These are phyloP conservation scores for Platichthys stellatus DNA, from an alignment of 2,113 vertebrate genomes.

Conservation along the genomic window DNA sequence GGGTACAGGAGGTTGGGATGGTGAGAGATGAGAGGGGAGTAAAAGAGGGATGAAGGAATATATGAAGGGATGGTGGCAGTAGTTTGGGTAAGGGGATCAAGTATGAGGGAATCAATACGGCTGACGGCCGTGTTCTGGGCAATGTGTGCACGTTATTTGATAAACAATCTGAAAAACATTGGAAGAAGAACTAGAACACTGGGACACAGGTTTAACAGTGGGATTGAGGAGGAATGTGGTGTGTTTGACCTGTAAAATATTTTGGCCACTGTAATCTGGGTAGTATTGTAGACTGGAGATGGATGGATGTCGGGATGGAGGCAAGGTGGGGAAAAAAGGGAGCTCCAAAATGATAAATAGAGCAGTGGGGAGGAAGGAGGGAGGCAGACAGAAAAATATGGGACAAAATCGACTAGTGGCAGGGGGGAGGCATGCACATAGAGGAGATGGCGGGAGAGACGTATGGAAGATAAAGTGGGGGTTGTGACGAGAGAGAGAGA, in stretches of 20 bases:
- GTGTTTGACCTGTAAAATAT: slow-evolving; percentile 42
- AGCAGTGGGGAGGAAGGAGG: background rate
- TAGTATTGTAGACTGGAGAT: background rate
- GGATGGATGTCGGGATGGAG: slow-evolving; percentile 8
- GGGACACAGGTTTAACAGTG: background rate
- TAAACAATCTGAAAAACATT: slow-evolving; percentile 29
- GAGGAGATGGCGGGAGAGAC: slow-evolving; percentile 37
- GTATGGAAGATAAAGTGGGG: slow-evolving; percentile 41
- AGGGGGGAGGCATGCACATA: background rate
- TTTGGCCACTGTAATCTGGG: slow-evolving; percentile 2
- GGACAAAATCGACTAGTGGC: slow-evolving; percentile 58
- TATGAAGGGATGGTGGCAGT: slow-evolving; percentile 36
- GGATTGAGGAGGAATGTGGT: slow-evolving; percentile 39
- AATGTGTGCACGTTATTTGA: background rate
- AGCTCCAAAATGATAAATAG: slow-evolving; percentile 32
- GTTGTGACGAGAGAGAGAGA: slow-evolving; percentile 1
- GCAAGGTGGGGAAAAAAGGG: slow-evolving; percentile 1
- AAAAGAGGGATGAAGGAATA: slow-evolving; percentile 16
- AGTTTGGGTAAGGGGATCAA: slow-evolving; percentile 13
- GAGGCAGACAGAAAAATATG: slow-evolving; percentile 16
- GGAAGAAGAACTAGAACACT: background rate
- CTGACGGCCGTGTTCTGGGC: background rate
- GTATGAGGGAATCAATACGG: slow-evolving; percentile 30
- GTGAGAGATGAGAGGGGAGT: slow-evolving; percentile 12
- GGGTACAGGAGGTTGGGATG: slow-evolving; percentile 16